A percentile compares a stretch with the other conserved stretches of the same genome.
phyloP scores from a whole-genome alignment of 1,140 invertebrate genomes.

The Zaprionus ghesquierei region DNA sequence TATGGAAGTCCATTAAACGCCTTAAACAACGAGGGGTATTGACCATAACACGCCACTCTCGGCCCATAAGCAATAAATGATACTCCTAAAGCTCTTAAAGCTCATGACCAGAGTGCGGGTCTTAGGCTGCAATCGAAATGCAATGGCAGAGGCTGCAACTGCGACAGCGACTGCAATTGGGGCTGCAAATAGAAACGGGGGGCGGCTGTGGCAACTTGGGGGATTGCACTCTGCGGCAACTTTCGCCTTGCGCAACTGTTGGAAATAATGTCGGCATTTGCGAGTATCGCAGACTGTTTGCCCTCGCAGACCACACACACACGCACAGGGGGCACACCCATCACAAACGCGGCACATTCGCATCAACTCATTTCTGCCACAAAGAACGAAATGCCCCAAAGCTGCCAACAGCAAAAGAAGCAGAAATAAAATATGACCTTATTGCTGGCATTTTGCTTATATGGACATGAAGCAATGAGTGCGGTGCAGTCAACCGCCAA shows the following conservation, averaged over 20 bases:
- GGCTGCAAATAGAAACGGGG: not conserved
- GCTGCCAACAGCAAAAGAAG: conserved; percentile 17
- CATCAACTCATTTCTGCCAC: conserved; percentile 22
- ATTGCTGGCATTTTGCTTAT: conserved; percentile 4
- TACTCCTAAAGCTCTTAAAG: conserved; percentile 49
- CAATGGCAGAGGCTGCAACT: conserved; percentile 7
- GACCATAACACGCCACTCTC: conserved; percentile 55
- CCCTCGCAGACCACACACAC: conserved; percentile 2
- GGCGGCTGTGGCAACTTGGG: not conserved
- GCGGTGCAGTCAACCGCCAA: not conserved
- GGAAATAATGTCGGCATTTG: conserved; percentile 20
- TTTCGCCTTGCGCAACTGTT: conserved; percentile 59
- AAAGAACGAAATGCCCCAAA: conserved; percentile 22
- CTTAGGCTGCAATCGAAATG: conserved; percentile 59
- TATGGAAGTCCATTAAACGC: not conserved
- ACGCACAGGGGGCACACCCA: not conserved
- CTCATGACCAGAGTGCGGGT: conserved; percentile 20
- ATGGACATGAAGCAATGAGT: conserved; percentile 4
- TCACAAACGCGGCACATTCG: not conserved
- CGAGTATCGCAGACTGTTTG: conserved; percentile 28
- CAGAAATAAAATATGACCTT: conserved; percentile 17
- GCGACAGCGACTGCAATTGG: not conserved
- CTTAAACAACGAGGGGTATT: conserved; percentile 25
- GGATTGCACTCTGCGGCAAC: conserved; percentile 13
- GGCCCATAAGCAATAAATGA: conserved; percentile 59